Evolutionary conservation across 2,113 vertebrate species (phyloP).

Genomic region (Atractosteus spatula): DNA sequence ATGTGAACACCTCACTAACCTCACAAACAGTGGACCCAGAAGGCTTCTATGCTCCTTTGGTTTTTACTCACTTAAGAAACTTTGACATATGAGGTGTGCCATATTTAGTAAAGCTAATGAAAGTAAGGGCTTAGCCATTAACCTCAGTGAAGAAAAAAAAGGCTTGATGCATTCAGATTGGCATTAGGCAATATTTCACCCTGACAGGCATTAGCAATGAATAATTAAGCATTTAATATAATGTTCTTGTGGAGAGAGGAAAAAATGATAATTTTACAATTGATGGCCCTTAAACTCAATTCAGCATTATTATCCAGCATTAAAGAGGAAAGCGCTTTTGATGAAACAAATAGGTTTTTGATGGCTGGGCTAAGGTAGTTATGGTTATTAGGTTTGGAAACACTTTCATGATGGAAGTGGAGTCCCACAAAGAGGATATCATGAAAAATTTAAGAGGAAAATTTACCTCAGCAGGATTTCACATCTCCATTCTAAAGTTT

Average conservation of each 20-base stretch:
- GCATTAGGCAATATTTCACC: slow-evolving; percentile 81
- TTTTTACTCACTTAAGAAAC: slow-evolving; percentile 58
- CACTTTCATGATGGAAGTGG: slow-evolving; percentile 73
- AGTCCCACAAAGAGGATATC: slow-evolving; percentile 79
- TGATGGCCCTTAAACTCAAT: slow-evolving; percentile 79
- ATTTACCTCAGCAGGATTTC: slow-evolving; percentile 76
- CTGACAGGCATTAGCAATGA: slow-evolving; percentile 88
- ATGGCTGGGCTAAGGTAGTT: slow-evolving; percentile 66
- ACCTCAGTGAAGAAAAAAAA: slow-evolving; percentile 77
- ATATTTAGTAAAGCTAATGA: slow-evolving; percentile 74
- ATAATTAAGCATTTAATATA: slow-evolving; percentile 98
- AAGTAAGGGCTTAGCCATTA: slow-evolving; percentile 74
- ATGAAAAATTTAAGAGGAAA: slow-evolving; percentile 89
- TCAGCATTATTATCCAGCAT: slow-evolving; percentile 65
- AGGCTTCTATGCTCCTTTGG: slow-evolving; percentile 32
- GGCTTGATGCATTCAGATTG: slow-evolving; percentile 78
- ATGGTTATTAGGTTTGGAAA: slow-evolving; percentile 76
- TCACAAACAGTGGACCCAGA: neutral
- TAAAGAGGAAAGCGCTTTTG: slow-evolving; percentile 54
- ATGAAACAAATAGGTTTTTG: slow-evolving; percentile 78
- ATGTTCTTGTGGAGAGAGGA: slow-evolving; percentile 65
- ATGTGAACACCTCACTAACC: slow-evolving; percentile 43
- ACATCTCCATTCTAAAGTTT: slow-evolving; percentile 55
- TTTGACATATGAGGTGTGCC: slow-evolving; percentile 68
- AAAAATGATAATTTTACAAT: slow-evolving; percentile 87